Conservation (phyloP, 1,140 invertebrate species). For the Carposina sasakii region DNA sequence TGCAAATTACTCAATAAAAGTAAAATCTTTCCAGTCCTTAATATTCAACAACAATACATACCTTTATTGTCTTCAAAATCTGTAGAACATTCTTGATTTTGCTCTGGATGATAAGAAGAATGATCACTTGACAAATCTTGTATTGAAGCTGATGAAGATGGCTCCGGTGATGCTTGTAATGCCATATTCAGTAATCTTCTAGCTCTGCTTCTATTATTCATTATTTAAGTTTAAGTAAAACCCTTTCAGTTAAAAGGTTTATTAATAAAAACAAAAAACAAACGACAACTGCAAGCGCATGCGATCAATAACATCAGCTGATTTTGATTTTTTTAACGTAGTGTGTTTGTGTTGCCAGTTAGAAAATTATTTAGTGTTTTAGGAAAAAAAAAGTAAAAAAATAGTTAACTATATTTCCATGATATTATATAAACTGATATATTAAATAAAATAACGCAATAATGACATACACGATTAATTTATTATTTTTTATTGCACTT, state of each 20-base stretch:
- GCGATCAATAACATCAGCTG: constrained; percentile 14
- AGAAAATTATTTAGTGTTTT: constrained; percentile 6
- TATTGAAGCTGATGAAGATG: constrained; percentile 13
- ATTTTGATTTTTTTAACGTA: constrained; percentile 14
- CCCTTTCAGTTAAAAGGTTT: constrained; percentile 11
- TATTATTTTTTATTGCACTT: constrained; percentile 17
- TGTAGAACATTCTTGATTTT: constrained; percentile 14
- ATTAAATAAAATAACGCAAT: constrained; percentile 8
- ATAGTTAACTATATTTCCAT: too few species aligned
- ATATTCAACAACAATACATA: constrained; percentile 12
- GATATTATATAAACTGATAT: constrained; percentile 5
- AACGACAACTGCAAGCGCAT: constrained; percentile 12
- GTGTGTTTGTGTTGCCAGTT: constrained; percentile 10
- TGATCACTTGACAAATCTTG: constrained; percentile 12
- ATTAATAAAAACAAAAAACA: too few species aligned
- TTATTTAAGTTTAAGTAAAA: too few species aligned
- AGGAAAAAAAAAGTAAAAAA: constrained; percentile 2
- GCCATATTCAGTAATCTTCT: constrained; percentile 13
- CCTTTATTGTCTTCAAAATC: constrained; percentile 10
- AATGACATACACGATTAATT: constrained; percentile 9
- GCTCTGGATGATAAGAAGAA: constrained; percentile 12
- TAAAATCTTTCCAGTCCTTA: constrained; percentile 7
- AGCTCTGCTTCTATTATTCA: too few species aligned
- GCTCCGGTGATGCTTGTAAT: constrained; percentile 10
- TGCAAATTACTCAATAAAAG: too few species aligned